These are phyloP conservation scores for Drosophila malerkotliana DNA, from an alignment of 1,140 invertebrate genomes.

Conservation along the genomic window DNA sequence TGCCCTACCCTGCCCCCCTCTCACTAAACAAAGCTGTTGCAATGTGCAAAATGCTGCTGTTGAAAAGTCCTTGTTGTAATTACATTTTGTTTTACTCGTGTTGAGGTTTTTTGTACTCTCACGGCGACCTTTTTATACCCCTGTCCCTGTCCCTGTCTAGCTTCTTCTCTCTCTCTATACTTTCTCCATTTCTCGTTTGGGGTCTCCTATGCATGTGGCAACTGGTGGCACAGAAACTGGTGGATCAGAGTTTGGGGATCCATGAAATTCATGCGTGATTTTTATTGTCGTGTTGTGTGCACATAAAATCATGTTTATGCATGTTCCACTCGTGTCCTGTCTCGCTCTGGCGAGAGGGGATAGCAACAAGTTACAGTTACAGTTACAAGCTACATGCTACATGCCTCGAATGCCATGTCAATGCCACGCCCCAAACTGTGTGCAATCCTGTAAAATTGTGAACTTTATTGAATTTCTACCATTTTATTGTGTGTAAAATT, in stretches of 20 bases:
- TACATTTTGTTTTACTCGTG: conserved; percentile 82
- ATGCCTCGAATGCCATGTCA: conserved; percentile 49
- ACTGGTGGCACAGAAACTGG: conserved; percentile 3
- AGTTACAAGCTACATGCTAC: conserved; percentile 43
- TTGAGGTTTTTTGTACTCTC: conserved; percentile 76
- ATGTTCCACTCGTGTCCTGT: conserved; percentile 40
- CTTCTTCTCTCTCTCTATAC: conserved; percentile 8
- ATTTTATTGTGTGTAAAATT: conserved; percentile 78
- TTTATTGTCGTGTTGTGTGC: conserved; percentile 78
- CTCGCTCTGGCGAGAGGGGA: conserved; percentile 32
- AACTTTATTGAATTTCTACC: conserved; percentile 77
- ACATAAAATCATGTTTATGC: conserved; percentile 79
- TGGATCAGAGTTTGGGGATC: conserved; percentile 52
- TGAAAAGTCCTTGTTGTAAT: conserved; percentile 79
- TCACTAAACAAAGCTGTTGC: conserved; percentile 55
- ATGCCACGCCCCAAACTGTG: conserved; percentile 42
- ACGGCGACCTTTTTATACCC: conserved; percentile 59
- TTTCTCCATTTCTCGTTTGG: conserved; percentile 13
- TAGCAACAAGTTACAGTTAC: conserved; percentile 74
- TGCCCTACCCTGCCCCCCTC: not conserved
- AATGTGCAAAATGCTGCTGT: conserved; percentile 60
- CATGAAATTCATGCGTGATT: conserved; percentile 80
- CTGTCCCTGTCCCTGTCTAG: conserved; percentile 7
- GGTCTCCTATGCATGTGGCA: conserved; percentile 74
- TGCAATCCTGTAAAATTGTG: conserved; percentile 54